A percentile compares a stretch with the other conserved stretches of the same genome.
Evolutionary conservation across 2,888 invertebrate genomes (phyloP).

Genomic region (Mayetiola destructor): DNA sequence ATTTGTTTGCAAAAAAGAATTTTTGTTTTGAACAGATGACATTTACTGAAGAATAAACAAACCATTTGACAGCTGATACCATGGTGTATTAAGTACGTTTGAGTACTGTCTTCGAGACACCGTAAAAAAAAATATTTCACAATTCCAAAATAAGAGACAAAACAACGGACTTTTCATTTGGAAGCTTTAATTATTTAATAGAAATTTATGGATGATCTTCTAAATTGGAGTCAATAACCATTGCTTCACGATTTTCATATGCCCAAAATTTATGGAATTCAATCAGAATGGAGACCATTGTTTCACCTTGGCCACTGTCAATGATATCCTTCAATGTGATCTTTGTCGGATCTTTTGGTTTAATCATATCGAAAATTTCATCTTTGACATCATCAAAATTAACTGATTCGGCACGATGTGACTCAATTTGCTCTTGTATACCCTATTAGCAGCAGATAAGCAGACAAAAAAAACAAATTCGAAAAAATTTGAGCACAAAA

Average conservation of each 20-base stretch:
- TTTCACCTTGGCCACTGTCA: slow-evolving; percentile 77
- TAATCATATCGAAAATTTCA: slow-evolving; percentile 96
- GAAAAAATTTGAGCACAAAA: background rate
- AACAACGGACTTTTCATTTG: no score
- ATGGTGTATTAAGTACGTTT: no score
- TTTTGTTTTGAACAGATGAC: no score
- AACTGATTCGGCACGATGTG: slow-evolving; percentile 78
- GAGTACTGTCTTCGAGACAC: no score
- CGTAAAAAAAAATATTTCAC: no score
- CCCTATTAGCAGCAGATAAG: slow-evolving; percentile 41
- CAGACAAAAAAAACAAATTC: background rate
- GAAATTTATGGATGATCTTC: slow-evolving; percentile 22
- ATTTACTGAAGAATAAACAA: no score
- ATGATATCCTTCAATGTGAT: slow-evolving; percentile 80
- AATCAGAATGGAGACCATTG: slow-evolving; percentile 82
- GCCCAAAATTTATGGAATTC: slow-evolving; percentile 96
- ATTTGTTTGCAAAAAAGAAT: no score
- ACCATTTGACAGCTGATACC: no score
- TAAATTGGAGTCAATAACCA: slow-evolving; percentile 46
- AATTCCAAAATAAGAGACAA: no score
- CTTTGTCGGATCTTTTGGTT: slow-evolving; percentile 65
- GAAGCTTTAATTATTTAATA: no score
- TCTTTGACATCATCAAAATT: slow-evolving; percentile 90
- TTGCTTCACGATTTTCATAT: slow-evolving; percentile 82
- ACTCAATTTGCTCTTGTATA: slow-evolving; percentile 79